Evolutionary conservation across 2,113 vertebrate species (phyloP).

Genomic region (Thunnus maccoyii): DNA sequence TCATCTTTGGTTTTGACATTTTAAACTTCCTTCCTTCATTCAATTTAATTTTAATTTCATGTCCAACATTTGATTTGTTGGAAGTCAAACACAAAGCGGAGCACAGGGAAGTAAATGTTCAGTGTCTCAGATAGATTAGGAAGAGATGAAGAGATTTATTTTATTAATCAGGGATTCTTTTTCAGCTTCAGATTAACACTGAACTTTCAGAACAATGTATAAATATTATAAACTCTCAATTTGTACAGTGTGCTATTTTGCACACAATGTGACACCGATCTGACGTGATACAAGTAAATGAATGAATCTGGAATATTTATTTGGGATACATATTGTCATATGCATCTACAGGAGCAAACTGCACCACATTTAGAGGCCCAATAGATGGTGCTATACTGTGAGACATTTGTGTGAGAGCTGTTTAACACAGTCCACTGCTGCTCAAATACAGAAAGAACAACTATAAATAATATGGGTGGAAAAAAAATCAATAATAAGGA

Average conservation of each 20-base stretch:
- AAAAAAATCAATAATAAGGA: slow-evolving; percentile 9
- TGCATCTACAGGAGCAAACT: neutral
- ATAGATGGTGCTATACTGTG: slow-evolving; percentile 81
- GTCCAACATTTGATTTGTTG: neutral
- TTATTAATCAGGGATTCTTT: too few species aligned
- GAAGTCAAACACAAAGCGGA: neutral
- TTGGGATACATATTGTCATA: too few species aligned
- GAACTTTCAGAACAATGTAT: neutral
- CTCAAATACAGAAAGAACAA: slow-evolving; percentile 7
- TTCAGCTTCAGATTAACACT: neutral
- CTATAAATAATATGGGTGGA: slow-evolving; percentile 1
- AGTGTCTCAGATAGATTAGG: neutral
- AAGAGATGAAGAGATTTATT: too few species aligned
- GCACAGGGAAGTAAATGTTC: neutral
- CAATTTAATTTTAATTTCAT: neutral
- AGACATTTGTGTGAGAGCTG: slow-evolving; percentile 54
- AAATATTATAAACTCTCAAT: neutral
- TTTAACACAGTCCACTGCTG: slow-evolving; percentile 6
- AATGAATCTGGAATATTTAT: neutral
- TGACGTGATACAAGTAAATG: neutral
- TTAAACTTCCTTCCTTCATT: neutral
- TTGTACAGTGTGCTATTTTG: neutral
- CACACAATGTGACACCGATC: too few species aligned
- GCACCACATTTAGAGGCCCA: slow-evolving; percentile 71
- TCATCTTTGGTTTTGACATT: neutral